Percentiles rank a stretch among this genome's conserved stretches.
Evolutionary conservation across 2,113 vertebrate genomes (phyloP).

Genomic region (Thinocorus orbignyianus): DNA sequence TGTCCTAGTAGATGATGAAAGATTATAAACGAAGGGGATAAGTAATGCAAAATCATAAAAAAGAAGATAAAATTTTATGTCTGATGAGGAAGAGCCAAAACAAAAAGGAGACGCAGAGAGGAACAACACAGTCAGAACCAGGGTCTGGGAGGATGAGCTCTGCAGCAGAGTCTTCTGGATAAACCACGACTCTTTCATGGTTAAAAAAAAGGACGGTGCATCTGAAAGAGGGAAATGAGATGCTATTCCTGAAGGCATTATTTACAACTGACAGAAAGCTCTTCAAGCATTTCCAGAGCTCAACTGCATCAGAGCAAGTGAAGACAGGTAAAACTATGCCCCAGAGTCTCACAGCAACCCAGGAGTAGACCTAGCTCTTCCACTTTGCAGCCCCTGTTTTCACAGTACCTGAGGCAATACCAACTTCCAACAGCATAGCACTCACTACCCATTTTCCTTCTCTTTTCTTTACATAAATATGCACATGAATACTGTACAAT

Average conservation of each 20-base stretch:
- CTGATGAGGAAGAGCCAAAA: neutral
- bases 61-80: neutral
- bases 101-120: accelerated
- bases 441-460: neutral
- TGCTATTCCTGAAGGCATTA: neutral
- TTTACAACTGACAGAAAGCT: neutral
- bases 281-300: neutral
- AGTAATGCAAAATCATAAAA: neutral
- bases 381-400: neutral
- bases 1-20: neutral
- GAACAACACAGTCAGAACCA: neutral
- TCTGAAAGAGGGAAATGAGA: neutral
- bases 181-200: accelerated
- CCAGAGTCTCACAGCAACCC: neutral
- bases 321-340: neutral
- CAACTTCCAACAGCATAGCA: neutral
- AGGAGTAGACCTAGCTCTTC: neutral
- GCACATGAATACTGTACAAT: neutral
- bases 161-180: neutral
- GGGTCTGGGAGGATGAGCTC: neutral
- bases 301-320: neutral
- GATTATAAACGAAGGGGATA: neutral
- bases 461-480: neutral
- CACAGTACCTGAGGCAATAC: neutral
- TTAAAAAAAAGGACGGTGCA: neutral